Percentiles rank a stretch among this genome's conserved stretches.
These are phyloP conservation scores for Cyanoderma ruficeps DNA, from an alignment of 2,113 vertebrate species.

Conservation along the genomic window DNA sequence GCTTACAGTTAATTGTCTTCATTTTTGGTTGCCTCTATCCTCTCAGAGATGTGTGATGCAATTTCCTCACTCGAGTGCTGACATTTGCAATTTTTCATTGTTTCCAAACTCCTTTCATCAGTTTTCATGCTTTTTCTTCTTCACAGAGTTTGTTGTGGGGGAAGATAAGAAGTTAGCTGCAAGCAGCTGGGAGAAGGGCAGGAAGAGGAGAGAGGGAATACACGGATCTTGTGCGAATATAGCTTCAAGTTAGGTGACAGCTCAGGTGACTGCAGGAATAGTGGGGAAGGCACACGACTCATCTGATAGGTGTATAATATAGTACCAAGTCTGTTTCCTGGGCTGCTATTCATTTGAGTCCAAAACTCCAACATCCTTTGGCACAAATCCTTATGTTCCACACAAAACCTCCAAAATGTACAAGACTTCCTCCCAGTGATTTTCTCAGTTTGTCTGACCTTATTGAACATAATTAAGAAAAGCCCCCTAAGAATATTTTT, in stretches of 20 bases:
- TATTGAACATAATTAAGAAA: neutral
- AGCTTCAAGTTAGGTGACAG: neutral
- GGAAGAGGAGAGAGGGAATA: neutral
- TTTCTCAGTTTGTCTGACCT: neutral
- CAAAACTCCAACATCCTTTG: neutral
- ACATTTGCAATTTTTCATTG: neutral
- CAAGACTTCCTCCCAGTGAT: neutral
- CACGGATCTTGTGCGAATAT: neutral
- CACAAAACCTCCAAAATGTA: neutral
- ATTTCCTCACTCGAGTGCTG: neutral
- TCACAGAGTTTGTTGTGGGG: neutral
- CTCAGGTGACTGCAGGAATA: neutral
- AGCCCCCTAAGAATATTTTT: neutral
- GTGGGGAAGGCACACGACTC: neutral
- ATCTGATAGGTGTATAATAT: neutral
- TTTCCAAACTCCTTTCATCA: neutral
- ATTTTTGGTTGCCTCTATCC: neutral
- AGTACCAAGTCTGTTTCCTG: neutral
- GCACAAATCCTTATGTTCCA: neutral
- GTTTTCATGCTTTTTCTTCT: neutral
- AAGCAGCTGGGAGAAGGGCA: neutral
- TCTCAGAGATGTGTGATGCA: neutral
- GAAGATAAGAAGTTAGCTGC: neutral
- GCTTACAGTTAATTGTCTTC: neutral
- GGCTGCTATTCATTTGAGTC: neutral